A percentile compares a stretch with the other conserved stretches of the same genome.
Conservation (phyloP, 2,888 invertebrate species). For the Xestia c-nigrum region DNA sequence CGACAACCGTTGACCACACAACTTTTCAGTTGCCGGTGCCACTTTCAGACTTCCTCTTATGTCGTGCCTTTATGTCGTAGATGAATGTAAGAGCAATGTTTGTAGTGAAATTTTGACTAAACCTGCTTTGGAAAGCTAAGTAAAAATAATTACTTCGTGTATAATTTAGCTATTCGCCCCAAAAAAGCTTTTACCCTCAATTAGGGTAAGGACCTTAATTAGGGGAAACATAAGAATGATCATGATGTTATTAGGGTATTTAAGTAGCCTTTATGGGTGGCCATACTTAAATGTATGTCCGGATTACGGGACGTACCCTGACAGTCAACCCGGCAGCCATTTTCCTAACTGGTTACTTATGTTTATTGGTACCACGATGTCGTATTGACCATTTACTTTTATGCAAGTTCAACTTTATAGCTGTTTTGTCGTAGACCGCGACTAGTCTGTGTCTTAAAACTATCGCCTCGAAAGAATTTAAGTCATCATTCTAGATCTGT, state of each 20-base stretch:
- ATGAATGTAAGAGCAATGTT: background rate
- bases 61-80: background rate
- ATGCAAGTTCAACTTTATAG: background rate
- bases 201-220: background rate
- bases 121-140: background rate
- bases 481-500: background rate
- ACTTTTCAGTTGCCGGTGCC: too few species aligned
- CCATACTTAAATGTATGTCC: background rate
- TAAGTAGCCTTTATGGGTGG: background rate
- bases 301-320: background rate
- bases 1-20: too few species aligned
- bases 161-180: background rate
- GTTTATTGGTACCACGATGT: background rate
- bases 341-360: background rate
- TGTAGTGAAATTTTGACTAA: background rate
- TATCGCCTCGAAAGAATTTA: background rate
- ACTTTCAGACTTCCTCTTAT: too few species aligned
- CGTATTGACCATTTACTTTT: background rate
- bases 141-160: background rate
- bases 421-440: background rate
- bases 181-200: background rate
- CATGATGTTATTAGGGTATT: slow-evolving; percentile 1
- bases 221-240: background rate
- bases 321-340: background rate
- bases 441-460: background rate